Conservation (phyloP, 2,888 invertebrate species). For the Geophilus truncorum region DNA sequence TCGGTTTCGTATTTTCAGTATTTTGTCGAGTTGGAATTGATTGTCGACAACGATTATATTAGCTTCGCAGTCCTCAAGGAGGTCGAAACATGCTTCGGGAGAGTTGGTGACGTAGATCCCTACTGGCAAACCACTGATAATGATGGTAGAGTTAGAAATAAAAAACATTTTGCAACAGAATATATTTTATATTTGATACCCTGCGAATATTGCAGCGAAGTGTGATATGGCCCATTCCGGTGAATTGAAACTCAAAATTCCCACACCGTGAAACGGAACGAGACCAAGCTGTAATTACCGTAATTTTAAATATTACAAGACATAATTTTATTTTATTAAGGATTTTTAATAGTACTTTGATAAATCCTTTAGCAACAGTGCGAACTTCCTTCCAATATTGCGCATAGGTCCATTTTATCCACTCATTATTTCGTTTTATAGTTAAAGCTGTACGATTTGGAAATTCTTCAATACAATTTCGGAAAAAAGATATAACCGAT, state of each 20-base stretch:
- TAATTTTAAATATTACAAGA: too few relatives aligned
- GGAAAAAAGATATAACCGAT: not conserved
- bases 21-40: conserved; percentile 46
- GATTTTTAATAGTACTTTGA: not conserved
- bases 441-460: not conserved
- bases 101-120: conserved; percentile 91
- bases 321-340: too few relatives aligned
- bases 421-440: not conserved
- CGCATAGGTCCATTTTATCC: not conserved
- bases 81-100: conserved; percentile 75
- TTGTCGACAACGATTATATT: conserved; percentile 79
- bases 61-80: conserved; percentile 67
- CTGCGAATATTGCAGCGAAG: conserved; percentile 81
- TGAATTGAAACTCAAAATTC: conserved; percentile 81
- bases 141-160: not conserved
- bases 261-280: conserved; percentile 71
- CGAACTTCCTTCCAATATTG: not conserved
- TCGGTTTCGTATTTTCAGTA: conserved; percentile 40
- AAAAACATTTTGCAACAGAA: not conserved
- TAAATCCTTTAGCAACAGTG: not conserved
- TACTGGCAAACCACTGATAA: conserved; percentile 72
- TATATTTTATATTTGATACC: conserved; percentile 51
- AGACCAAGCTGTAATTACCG: conserved; percentile 76
- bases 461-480: not conserved
- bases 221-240: conserved; percentile 56